Evolutionary conservation across 2,797 vertebrate genomes (phyloP), one percentile per base, ranked within the genome.

Genomic region (Ficedula albicollis): DNA sequence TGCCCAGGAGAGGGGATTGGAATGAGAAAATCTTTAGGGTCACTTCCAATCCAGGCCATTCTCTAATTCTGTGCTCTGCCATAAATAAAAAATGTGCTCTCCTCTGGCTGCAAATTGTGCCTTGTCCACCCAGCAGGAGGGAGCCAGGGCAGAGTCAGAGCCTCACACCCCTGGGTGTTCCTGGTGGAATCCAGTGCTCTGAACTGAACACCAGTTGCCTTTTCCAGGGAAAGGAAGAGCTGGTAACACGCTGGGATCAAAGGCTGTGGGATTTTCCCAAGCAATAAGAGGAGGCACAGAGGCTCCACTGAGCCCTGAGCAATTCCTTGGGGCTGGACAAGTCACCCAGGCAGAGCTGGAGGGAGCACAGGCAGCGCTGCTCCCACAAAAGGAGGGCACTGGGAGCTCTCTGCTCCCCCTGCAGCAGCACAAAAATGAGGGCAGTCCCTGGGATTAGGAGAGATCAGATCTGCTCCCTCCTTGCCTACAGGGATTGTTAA

Each of bases 401-500:
- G 38, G 36, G 48, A 90, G 5, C 26, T 5, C 63, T 69, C 60
- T 80, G 63, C 30, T 78, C 29, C 36, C 19, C 78, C 9, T 51
- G 32, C 52, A 39, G 2, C 20, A 52, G 48, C 75, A 74, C 34
- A 60, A 32, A 91, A 77, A 64, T 9, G 17, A 93, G 82, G 68
- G 48, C 36, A 25, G 60, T 74, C 29, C 0, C 3, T 34, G 30
- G 79, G 72, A 87, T 87, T 56, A 77, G 89, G 39, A 19, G 84
- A 82, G 87, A 85, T 77, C 81, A 63, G 68, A 59, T 52, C 84
- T 67, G 60, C 73, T 96, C 64, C 60, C 27, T 87, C 64, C 34
- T 77, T 96, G 94, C 94, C 94, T 80, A 29, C 89, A 68, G 75
- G 72, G 89, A 80, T 72, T 74, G 87, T 89, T 92, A 64, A 91